Conservation (phyloP, 2,888 invertebrate species). For the Ferdinandea cuprea region DNA sequence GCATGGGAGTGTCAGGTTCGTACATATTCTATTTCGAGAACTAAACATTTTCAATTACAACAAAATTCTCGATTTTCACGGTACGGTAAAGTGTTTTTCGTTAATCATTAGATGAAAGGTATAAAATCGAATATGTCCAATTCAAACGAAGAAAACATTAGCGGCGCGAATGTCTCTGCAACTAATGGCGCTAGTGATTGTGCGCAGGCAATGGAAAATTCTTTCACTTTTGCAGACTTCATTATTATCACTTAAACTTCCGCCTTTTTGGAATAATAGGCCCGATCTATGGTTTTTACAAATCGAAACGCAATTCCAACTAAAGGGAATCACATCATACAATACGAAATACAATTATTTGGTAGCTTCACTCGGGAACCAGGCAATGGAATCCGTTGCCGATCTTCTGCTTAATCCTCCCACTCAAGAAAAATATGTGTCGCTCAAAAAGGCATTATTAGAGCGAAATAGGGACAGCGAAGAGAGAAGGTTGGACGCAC, state of each 20-base stretch:
- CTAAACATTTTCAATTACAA: too few relatives aligned
- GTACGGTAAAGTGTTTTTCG: too few relatives aligned
- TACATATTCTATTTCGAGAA: too few relatives aligned
- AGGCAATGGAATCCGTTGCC: slow-evolving; percentile 38
- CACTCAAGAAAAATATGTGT: too few relatives aligned
- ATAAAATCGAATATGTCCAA: too few relatives aligned
- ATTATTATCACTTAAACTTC: background rate
- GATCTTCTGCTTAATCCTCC: slow-evolving; percentile 26
- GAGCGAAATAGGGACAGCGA: slow-evolving; percentile 35
- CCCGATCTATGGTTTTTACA: slow-evolving; percentile 39
- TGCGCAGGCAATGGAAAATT: background rate
- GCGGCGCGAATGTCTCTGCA: too few relatives aligned
- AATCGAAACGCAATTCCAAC: slow-evolving; percentile 26
- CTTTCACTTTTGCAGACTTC: background rate
- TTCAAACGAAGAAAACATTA: too few relatives aligned
- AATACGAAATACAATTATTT: slow-evolving; percentile 40
- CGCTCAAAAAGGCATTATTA: slow-evolving; percentile 20
- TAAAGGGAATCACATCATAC: slow-evolving; percentile 30
- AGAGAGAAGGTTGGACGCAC: slow-evolving; percentile 21
- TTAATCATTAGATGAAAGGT: too few relatives aligned
- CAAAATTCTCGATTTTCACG: too few relatives aligned
- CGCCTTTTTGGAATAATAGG: slow-evolving; percentile 33
- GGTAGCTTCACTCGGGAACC: slow-evolving; percentile 15
- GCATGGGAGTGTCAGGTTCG: too few relatives aligned
- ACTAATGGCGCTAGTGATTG: background rate